These are phyloP conservation scores for Macrosiphum euphorbiae DNA, from an alignment of 2,888 invertebrate species.

Conservation along the genomic window DNA sequence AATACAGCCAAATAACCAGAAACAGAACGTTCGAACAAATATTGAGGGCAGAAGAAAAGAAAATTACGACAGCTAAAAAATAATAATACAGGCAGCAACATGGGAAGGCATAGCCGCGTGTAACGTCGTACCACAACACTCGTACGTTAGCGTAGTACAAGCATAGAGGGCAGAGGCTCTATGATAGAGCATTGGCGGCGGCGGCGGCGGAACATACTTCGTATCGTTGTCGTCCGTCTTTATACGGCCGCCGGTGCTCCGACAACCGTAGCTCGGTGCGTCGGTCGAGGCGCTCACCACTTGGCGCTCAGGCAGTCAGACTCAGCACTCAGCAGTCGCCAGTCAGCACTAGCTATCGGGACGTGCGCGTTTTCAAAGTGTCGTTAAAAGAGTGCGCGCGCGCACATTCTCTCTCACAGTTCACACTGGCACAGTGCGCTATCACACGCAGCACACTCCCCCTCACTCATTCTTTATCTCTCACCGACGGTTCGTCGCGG, in stretches of 20 bases:
- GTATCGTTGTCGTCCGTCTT: neutral
- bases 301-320: too few relatives aligned
- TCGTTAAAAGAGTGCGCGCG: constrained; percentile 1
- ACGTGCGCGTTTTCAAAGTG: neutral
- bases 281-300: neutral
- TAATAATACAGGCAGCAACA: neutral
- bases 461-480: neutral
- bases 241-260: neutral
- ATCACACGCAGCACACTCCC: constrained; percentile 32
- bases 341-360: neutral
- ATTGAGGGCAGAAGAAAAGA: neutral
- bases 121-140: too few relatives aligned
- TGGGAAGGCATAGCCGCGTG: neutral
- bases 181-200: neutral
- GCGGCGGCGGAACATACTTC: neutral
- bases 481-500: neutral
- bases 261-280: neutral
- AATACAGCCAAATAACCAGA: too few relatives aligned
- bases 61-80: neutral
- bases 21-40: neutral
- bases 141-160: neutral
- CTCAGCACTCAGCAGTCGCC: neutral
- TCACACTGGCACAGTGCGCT: constrained; percentile 15
- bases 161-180: too few relatives aligned
- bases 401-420: neutral